Evolutionary conservation across 1,140 invertebrate genomes (phyloP), one percentile per base, ranked within the genome.

Genomic region (Leptoteleia sp.): DNA sequence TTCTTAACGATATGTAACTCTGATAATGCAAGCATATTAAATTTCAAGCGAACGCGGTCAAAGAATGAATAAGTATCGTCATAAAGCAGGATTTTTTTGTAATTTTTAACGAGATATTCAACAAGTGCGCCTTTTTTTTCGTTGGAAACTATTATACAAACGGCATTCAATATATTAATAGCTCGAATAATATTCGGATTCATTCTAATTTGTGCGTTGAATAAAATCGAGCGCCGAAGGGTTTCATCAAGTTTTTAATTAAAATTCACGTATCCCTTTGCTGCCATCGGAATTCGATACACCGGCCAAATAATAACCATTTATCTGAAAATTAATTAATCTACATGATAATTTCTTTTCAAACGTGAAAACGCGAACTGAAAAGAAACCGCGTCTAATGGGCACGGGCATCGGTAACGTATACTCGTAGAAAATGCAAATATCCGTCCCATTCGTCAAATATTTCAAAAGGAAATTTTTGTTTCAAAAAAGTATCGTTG

Each of bases 101-200:
- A 25, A 37, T 48, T 22, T 62, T 38, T 40, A 47, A 37, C 43
- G 19, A 62, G 19, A 62, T 62, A 62, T 48, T 62, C 57, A 62
- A 62, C 29, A 62, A 62, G 43, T 62, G 42, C 19, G 19, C 47
- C 42, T 62, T 17, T 47, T 62, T 62, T 47, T n/a, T 16, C n/a
- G 29, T 27, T 62, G 13, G 48, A 62, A 62, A 25, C 38, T 62
- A 37, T 62, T 38, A 35, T 27, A 38, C 15, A 40, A 55, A 42
- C 17, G 33, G 16, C 12, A 31, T 59, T 38, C 15, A 15, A 27
- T 62, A 38, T 22, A 62, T 31, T 62, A 50, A 38, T 38, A 22
- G 19, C 16, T 19, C 3, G 45, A 62, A 50, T 62, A 62, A 48
- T 50, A 62, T 50, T 40, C 33, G 11, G 6, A 50, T 50, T 35